A percentile compares a stretch with the other conserved stretches of the same genome.
phyloP scores from a whole-genome alignment of 2,888 invertebrate species.

The Charanyca ferruginea region DNA sequence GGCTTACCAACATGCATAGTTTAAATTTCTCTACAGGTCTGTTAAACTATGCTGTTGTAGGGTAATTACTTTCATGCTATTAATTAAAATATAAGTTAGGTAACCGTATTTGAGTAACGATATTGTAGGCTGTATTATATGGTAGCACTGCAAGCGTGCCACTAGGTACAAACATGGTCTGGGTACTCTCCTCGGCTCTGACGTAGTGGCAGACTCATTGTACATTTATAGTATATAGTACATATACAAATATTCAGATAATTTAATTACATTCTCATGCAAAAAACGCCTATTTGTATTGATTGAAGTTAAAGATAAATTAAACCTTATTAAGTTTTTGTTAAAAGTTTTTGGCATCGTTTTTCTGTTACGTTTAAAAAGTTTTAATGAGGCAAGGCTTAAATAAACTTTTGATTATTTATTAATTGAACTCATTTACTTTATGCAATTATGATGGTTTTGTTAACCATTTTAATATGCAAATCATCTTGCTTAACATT shows the following conservation, averaged over 20 bases:
- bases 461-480: conserved; percentile 28
- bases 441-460: conserved; percentile 11
- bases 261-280: conserved; percentile 28
- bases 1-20: conserved; percentile 79
- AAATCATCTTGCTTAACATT: conserved; percentile 12
- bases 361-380: conserved; percentile 34
- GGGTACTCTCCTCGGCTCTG: conserved; percentile 8
- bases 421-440: conserved; percentile 43
- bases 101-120: conserved; percentile 69
- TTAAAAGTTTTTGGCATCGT: conserved; percentile 25
- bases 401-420: conserved; percentile 43
- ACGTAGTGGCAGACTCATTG: conserved; percentile 31
- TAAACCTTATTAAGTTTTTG: conserved; percentile 57
- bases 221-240: neutral
- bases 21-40: conserved; percentile 77
- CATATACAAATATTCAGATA: conserved; percentile 9
- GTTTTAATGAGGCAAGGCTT: conserved; percentile 39
- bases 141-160: conserved; percentile 20
- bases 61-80: conserved; percentile 77
- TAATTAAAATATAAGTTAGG: conserved; percentile 77
- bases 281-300: conserved; percentile 50
- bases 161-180: conserved; percentile 4
- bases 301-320: conserved; percentile 51
- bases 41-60: conserved; percentile 69
- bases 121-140: conserved; percentile 56